Base-by-base conservation (phyloP, 2,888 invertebrate species). In the Eugnorisma glareosa region DNA sequence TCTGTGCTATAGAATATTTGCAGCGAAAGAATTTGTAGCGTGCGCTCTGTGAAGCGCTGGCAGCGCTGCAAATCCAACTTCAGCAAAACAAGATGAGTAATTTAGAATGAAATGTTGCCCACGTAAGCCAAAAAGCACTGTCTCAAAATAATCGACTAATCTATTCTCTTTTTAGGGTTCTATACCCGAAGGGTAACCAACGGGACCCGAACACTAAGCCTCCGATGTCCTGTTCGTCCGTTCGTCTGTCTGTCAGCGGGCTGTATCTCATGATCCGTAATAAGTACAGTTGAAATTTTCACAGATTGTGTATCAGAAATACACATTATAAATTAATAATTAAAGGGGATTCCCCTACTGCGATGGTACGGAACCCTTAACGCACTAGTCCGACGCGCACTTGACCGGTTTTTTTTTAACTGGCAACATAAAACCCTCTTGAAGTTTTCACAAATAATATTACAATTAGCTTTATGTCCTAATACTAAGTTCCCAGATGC, bases 1-100 rank as follows among this genome's bases (percentile, higher is more conserved):
- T 37, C 28, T 43, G 40, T 77, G 1, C 31, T 37, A 73, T 43
- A 82, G 69, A 82, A 82, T 71, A 78, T 63, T 67, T 10, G 57
- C n/a, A 71, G 64, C 31, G 15, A 45, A 82, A 45, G 73, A 78
- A 78, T 82, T 43, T 37, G 48, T 21, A 31, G 37, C 54, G 11
- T 21, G 43, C 63, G 48, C 57, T 70, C 51, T 51, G 35, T 73
- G 35, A n/a, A 77, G 51, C 18, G 10, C 18, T 28, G 35, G 51
- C 43, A 24, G 37, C 43, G n/a, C 64, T n/a, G 48, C 5, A 40
- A 40, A 48, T 40, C 21, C 10, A 48, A 71, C 57, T 79, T 67
- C 31, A 10, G 61, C 1, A n/a, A 31, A 15, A 73, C 40, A 63
- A 40, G 48, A 18, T 13, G 15, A 2, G 13, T 61, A 48, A 61